Evolutionary conservation across 2,113 vertebrate genomes (phyloP), one percentile per base, ranked within the genome.

Genomic region (Polyodon spathula): DNA sequence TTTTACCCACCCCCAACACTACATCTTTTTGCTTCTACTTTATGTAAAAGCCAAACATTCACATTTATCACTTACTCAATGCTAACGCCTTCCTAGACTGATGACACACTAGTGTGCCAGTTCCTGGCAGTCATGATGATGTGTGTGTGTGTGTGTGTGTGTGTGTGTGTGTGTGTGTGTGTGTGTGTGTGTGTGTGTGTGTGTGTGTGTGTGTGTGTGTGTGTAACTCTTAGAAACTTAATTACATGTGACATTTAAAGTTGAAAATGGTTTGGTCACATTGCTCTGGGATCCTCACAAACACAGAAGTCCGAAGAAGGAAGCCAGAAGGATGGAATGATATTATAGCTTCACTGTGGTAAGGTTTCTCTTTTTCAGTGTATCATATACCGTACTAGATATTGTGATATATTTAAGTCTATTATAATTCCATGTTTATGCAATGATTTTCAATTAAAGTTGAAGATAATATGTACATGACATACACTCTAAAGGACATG

Each of bases 321-420:
- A 50, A 50, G 5, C 12, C 14, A 6, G 12, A 4, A 12, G 48
- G 6, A n/a, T 50, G 12, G 15, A 14, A n/a, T 50, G 48, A n/a
- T 50, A 50, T 10, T 10, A 11, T 50, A n/a, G 48, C 48, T 50
- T n/a, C 12, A 14, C 6, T 50, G 14, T 50, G 5, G 5, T 50
- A 50, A 50, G 14, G 27, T 27, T 27, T 27, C 27, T 27, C 48
- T 12, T n/a, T 50, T 12, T n/a, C 14, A 17, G 38, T 14, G 15
- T 9, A 16, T 15, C 43, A 39, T 6, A 10, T 44, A 48, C 53
- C 44, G 8, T n/a, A 50, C 27, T 50, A 57, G 15, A 15, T 9
- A 63, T n/a, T 14, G 43, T 39, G 53, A 74, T 65, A 55, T 70
- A 76, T 73, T 72, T 62, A 71, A 55, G 71, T 71, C 65, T 56